Percentiles rank a stretch among this genome's conserved stretches.
Conservation (phyloP, 2,888 invertebrate species). For the Athripsodes cinereus region DNA sequence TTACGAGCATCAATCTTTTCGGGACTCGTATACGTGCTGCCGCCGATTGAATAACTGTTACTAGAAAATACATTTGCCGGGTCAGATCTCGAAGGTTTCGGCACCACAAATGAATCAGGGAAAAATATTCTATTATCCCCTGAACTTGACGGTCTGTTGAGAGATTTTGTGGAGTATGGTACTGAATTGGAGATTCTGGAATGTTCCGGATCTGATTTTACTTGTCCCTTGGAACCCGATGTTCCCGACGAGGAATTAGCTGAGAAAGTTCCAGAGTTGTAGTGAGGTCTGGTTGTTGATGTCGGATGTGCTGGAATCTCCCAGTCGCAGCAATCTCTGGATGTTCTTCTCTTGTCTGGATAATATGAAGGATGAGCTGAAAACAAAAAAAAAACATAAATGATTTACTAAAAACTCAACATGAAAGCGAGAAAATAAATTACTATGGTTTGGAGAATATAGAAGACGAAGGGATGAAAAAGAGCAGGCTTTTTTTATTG, state of each 20-base stretch:
- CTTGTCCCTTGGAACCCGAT: conserved; percentile 43
- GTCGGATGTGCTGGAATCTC: conserved; percentile 17
- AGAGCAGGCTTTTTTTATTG: too few species aligned
- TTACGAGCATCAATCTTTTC: conserved; percentile 31
- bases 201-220: conserved; percentile 35
- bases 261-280: conserved; percentile 39
- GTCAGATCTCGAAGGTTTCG: conserved; percentile 29
- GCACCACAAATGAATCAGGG: conserved; percentile 48
- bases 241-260: conserved; percentile 48
- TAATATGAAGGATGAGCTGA: conserved; percentile 10
- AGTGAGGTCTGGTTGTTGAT: conserved; percentile 20
- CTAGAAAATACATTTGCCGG: conserved; percentile 26
- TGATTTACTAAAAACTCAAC: too few species aligned
- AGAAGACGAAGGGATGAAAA: too few species aligned
- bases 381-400: conserved; percentile 5
- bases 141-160: conserved; percentile 38
- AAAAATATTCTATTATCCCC: conserved; percentile 48
- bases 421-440: too few species aligned
- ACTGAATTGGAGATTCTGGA: conserved; percentile 19
- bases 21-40: conserved; percentile 44
- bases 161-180: conserved; percentile 13
- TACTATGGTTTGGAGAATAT: too few species aligned
- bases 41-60: conserved; percentile 26
- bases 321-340: conserved; percentile 22
- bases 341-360: conserved; percentile 9